Base-by-base conservation (phyloP, 2,888 invertebrate genomes). In the Coleophora deauratella region DNA sequence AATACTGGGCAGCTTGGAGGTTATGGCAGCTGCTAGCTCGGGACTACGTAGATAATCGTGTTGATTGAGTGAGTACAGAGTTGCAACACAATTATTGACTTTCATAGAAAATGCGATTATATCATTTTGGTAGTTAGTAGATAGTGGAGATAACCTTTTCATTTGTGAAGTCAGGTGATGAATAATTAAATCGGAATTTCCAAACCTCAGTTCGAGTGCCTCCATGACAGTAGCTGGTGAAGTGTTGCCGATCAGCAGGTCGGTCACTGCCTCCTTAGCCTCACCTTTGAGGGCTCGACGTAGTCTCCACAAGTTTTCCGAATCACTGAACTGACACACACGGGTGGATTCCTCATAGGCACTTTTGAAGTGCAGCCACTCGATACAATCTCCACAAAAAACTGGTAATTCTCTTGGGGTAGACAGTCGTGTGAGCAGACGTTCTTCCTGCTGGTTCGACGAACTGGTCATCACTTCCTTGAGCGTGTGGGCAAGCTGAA, bases 261-360 rank as follows among this genome's bases (percentile, higher is more conserved):
- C 46, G 1, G 47, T 42, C n/a, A 54, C 54, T 7, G 50, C 45
- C 14, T 54, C 54, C 31, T 36, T 49, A 12, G 54, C 54, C 7
- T 48, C 46, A 9, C 52, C 54, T 34, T 42, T 38, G 10, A 54
- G 40, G 0, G 50, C 47, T 15, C 35, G 27, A 1, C 51, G 47
- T 14, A 54, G 15, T 32, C 52, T 37, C 41, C 41, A 43, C 9
- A 52, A 32, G 37, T 52, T 54, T 32, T 52, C 52, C 1, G 34
- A 33, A 7, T 46, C 43, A n/a, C 13, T 41, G 13, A 45, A 50
- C 11, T 45, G 11, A 27, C 48, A 46, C 7, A 42, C 11, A n/a
- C 9, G 9, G 4, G 45, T 40, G 1, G 50, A 37, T 15, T 50
- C 47, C 0, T 45, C 31, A 9, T 44, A 46, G 0, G 46, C 41